A percentile compares a stretch with the other conserved stretches of the same genome.
Conservation (phyloP, 2,888 invertebrate species). For the Lamellibrachia satsuma region DNA sequence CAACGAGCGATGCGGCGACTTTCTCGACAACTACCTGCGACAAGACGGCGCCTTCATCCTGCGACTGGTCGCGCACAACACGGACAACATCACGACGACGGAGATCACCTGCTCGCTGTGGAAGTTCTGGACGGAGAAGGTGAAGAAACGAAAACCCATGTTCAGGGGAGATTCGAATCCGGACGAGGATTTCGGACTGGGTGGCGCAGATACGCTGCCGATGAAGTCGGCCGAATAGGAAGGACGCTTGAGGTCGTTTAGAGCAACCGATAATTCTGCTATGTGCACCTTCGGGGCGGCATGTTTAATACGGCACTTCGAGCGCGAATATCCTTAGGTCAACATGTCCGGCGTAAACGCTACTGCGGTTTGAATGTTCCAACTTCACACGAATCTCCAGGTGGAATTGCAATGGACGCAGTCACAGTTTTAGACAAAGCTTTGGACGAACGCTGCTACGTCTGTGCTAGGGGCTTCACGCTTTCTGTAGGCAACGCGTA, state of each 20-base stretch:
- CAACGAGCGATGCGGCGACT: slow-evolving; percentile 39
- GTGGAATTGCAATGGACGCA: neutral
- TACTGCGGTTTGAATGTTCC: neutral
- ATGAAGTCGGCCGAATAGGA: neutral
- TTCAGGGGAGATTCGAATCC: neutral
- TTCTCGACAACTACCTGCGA: slow-evolving; percentile 59
- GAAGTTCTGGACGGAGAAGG: slow-evolving; percentile 52
- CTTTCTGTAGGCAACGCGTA: neutral
- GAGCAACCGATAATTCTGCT: neutral
- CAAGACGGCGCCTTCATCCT: slow-evolving; percentile 63
- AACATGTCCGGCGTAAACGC: neutral
- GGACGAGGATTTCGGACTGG: neutral
- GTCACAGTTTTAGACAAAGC: neutral
- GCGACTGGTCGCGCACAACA: slow-evolving; percentile 61
- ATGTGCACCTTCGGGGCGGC: neutral
- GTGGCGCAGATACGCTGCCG: neutral
- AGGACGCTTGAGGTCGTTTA: neutral
- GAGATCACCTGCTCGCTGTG: slow-evolving; percentile 60
- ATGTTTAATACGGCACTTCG: neutral
- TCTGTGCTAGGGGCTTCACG: neutral
- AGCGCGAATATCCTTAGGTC: neutral
- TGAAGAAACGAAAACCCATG: slow-evolving; percentile 13
- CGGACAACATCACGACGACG: slow-evolving; percentile 61
- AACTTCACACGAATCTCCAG: neutral
- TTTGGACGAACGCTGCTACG: neutral